Conservation (phyloP, 2,797 vertebrate species). For the Enteromius thamalakanensis region DNA sequence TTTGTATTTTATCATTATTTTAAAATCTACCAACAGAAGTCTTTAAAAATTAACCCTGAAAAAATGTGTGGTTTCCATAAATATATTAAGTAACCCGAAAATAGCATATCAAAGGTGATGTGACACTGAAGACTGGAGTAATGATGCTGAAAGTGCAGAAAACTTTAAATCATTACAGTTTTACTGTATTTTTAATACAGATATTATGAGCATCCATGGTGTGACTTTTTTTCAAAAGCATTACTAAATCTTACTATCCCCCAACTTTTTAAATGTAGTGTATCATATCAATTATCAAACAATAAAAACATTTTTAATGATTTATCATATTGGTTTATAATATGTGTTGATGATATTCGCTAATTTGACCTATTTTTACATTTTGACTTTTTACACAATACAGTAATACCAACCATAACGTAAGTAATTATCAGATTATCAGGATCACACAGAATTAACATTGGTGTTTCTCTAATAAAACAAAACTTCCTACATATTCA, state of each 20-base stretch:
- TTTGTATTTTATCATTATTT: neutral
- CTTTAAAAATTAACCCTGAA: too few relatives aligned
- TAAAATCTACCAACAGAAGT: neutral
- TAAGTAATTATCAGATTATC: neutral
- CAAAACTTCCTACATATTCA: neutral
- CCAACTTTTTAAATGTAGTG: neutral
- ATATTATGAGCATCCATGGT: neutral
- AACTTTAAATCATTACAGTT: neutral
- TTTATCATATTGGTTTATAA: neutral
- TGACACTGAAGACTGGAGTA: neutral
- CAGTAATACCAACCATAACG: neutral
- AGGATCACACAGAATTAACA: neutral
- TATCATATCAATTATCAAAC: neutral
- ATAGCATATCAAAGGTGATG: neutral
- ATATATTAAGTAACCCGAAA: neutral
- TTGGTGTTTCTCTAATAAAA: neutral
- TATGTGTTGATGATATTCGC: neutral
- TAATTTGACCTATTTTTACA: neutral
- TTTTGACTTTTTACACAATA: neutral
- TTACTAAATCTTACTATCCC: neutral
- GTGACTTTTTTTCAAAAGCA: neutral
- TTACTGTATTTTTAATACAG: neutral
- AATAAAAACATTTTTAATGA: neutral
- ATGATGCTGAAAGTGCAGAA: neutral
- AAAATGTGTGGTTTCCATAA: too few relatives aligned